Evolutionary conservation across 1,140 invertebrate genomes (phyloP), one percentile per base, ranked within the genome.

Genomic region (Drosophila eugracilis): DNA sequence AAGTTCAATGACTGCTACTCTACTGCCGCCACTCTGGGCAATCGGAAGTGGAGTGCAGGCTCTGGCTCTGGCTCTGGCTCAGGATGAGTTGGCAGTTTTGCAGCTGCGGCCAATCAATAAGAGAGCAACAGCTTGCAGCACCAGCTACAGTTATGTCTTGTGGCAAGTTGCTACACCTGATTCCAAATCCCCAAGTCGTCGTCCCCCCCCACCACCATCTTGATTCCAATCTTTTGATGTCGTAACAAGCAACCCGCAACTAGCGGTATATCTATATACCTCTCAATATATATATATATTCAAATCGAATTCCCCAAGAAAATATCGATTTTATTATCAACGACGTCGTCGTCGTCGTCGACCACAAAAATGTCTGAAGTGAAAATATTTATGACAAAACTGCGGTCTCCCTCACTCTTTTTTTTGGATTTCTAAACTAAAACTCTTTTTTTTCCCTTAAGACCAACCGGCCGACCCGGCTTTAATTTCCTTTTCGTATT

Each of bases 381-480:
- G 66, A 70, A 70, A 70, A 67, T 67, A 67, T 67, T 67, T 19
- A 67, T 67, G 66, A 67, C 65, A 67, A 67, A 65, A 34, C 36
- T 19, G 7, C 21, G 15, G 24, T 12, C 9, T 17, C 17, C 19
- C 10, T 19, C 37, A n/a, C 47, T 36, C 4, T 17, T 6, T 26
- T 21, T 44, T 17, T 19, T 9, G 26, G 28, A 15, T 15, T 17
- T 21, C 59, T 12, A 15, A n/a, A n/a, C n/a, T n/a, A n/a, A n/a
- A n/a, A n/a, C n/a, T n/a, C n/a, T n/a, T 3, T 4, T 58, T 7
- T 36, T 22, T 47, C 14, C 32, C 36, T 26, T n/a, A n/a, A n/a
- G n/a, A n/a, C n/a, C n/a, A n/a, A n/a, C n/a, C n/a, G n/a, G n/a
- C 12, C 21, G n/a, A 3, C 22, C 10, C 24, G 52, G 52, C 37